Evolutionary conservation across 2,888 invertebrate species (phyloP).

Genomic region (Rhimphoctona megacephalus): DNA sequence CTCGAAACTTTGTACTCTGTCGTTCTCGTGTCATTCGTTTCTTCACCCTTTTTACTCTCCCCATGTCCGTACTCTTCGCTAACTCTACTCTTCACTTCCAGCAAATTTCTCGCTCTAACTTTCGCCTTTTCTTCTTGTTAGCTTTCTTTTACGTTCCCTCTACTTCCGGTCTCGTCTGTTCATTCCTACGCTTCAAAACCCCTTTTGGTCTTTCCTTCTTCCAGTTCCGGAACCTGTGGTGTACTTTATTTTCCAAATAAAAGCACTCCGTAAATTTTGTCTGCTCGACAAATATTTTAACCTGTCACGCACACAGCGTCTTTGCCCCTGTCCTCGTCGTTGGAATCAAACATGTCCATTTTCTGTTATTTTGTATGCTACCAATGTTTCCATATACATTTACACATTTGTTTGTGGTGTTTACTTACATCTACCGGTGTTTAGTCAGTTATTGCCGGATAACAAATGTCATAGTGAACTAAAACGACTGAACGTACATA

Average conservation of each 20-base stretch:
- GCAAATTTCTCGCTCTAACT: not conserved
- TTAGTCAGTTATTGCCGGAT: conserved; percentile 38
- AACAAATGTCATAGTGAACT: conserved; percentile 43
- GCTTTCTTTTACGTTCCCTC: conserved; percentile 19
- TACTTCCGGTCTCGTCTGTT: conserved; percentile 26
- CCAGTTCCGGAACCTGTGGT: not conserved
- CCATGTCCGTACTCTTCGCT: not conserved
- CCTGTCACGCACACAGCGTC: not conserved
- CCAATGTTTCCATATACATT: not conserved
- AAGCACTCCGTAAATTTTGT: conserved; percentile 77
- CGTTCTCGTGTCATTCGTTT: conserved; percentile 70
- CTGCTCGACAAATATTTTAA: conserved; percentile 29
- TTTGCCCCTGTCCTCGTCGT: not conserved
- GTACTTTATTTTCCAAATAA: conserved; percentile 64
- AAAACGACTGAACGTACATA: conserved; percentile 25
- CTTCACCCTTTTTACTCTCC: conserved; percentile 47
- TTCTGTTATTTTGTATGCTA: not conserved
- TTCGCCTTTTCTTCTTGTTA: conserved; percentile 33
- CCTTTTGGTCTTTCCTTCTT: not conserved
- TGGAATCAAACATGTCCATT: not conserved
- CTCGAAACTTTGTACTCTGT: conserved; percentile 83
- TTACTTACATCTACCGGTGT: not conserved
- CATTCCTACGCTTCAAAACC: not conserved
- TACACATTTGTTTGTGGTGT: not conserved
- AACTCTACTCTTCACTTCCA: not conserved